Conservation (phyloP, 2,888 invertebrate species). For the Netelia melanura region DNA sequence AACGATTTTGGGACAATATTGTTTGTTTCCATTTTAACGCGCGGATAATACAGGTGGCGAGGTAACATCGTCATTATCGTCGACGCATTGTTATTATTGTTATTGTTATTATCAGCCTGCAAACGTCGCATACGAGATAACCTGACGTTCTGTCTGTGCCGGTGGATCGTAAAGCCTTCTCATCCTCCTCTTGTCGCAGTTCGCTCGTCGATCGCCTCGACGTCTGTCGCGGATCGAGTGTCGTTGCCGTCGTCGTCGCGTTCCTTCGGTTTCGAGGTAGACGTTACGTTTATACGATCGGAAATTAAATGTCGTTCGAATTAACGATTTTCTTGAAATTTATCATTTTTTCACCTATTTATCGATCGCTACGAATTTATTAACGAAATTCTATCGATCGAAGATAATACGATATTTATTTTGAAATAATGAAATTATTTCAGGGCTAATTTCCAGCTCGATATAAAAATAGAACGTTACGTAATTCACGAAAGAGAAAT, state of each 20-base stretch:
- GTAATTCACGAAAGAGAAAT: conserved; percentile 2
- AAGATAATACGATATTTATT: background rate
- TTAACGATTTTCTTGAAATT: background rate
- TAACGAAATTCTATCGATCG: background rate
- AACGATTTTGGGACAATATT: no score
- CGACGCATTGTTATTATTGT: conserved; percentile 15
- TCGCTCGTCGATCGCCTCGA: conserved; percentile 28
- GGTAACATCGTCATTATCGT: conserved; percentile 65
- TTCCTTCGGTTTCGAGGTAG: no score
- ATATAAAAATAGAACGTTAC: conserved; percentile 5
- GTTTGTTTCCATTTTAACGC: background rate
- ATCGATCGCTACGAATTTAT: background rate
- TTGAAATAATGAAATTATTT: background rate
- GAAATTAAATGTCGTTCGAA: background rate
- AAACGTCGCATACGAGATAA: conserved; percentile 71
- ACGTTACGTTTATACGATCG: no score
- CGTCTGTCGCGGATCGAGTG: conserved; percentile 18
- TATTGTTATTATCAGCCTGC: conserved; percentile 71
- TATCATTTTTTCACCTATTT: background rate
- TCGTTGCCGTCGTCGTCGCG: conserved; percentile 23
- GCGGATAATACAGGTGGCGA: conserved; percentile 25
- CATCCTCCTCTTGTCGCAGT: conserved; percentile 50
- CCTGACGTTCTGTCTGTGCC: conserved; percentile 56
- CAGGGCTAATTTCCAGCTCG: background rate
- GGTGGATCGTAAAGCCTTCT: conserved; percentile 49